phyloP scores from a whole-genome alignment of 2,888 invertebrate genomes.

The Holacanthella duospinosa region DNA sequence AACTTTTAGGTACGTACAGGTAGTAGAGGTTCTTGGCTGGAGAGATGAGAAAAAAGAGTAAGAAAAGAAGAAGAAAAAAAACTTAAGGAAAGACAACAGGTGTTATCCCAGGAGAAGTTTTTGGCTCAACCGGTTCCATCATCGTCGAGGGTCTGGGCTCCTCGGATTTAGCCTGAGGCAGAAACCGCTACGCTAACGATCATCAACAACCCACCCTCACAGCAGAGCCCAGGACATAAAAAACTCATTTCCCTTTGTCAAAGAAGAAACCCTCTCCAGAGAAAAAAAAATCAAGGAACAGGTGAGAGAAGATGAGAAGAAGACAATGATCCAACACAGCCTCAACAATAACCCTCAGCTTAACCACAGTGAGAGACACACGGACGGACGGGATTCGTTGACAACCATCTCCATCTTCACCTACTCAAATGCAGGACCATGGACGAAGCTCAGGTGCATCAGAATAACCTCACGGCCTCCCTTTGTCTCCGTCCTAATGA shows the following conservation, averaged over 20 bases:
- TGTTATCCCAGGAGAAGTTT: constrained; percentile 35
- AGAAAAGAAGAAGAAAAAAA: background rate
- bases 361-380: background rate
- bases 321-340: constrained; percentile 9
- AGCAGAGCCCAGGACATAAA: constrained; percentile 18
- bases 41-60: background rate
- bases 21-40: background rate
- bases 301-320: constrained; percentile 21
- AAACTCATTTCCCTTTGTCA: constrained; percentile 38
- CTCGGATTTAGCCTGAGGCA: constrained; percentile 32
- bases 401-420: background rate
- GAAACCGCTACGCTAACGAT: constrained; percentile 38
- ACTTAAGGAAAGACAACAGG: constrained; percentile 38
- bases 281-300: constrained; percentile 16
- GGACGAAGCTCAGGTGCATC: background rate
- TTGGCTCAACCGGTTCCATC: constrained; percentile 35
- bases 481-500: background rate
- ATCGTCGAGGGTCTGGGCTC: constrained; percentile 15
- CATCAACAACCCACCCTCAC: constrained; percentile 37
- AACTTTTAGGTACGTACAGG: background rate
- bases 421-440: background rate
- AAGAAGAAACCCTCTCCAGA: constrained; percentile 18
- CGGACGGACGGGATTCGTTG: background rate
- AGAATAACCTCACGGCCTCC: background rate
- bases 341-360: background rate